phyloP scores from a whole-genome alignment of 2,888 invertebrate genomes.

The Mongoloraphidia duomilia region DNA sequence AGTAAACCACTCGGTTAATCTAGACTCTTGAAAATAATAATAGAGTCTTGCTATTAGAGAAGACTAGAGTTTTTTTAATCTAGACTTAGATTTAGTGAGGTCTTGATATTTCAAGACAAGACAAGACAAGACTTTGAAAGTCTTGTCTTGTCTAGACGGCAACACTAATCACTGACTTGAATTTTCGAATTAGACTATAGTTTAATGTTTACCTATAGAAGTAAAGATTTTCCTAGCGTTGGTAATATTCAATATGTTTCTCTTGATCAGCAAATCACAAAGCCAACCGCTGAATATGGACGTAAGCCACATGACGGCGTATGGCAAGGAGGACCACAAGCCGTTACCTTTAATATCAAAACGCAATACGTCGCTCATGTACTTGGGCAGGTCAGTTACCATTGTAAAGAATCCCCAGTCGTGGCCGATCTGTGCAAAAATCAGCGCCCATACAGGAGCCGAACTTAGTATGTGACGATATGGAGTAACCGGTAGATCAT shows the following conservation, averaged over 20 bases:
- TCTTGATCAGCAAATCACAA: slow-evolving; percentile 52
- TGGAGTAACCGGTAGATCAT: slow-evolving; percentile 46
- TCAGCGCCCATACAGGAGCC: slow-evolving; percentile 57
- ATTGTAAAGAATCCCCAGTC: slow-evolving; percentile 59
- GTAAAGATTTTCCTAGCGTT: slow-evolving; percentile 50
- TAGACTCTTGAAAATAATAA: too few relatives aligned
- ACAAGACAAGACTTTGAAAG: too few relatives aligned
- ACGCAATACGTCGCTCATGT: slow-evolving; percentile 51
- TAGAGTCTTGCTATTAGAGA: too few relatives aligned
- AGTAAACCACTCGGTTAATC: too few relatives aligned
- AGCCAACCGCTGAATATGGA: slow-evolving; percentile 47
- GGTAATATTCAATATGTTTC: slow-evolving; percentile 37
- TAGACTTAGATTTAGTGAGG: too few relatives aligned
- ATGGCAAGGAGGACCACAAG: slow-evolving; percentile 46
- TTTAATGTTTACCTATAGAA: slow-evolving; percentile 37
- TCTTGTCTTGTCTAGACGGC: too few relatives aligned
- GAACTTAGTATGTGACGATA: slow-evolving; percentile 58
- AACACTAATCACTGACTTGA: too few relatives aligned
- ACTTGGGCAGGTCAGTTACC: slow-evolving; percentile 55
- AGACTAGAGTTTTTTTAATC: too few relatives aligned
- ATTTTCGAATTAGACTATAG: not conserved
- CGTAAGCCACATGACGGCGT: slow-evolving; percentile 49
- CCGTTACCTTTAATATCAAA: slow-evolving; percentile 50
- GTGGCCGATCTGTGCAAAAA: slow-evolving; percentile 56
- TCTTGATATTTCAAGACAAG: too few relatives aligned